These are phyloP conservation scores for Hexactinellida sp. DNA, from an alignment of 37 sponge, comb jelly and placozoan genomes.

Conservation along the genomic window DNA sequence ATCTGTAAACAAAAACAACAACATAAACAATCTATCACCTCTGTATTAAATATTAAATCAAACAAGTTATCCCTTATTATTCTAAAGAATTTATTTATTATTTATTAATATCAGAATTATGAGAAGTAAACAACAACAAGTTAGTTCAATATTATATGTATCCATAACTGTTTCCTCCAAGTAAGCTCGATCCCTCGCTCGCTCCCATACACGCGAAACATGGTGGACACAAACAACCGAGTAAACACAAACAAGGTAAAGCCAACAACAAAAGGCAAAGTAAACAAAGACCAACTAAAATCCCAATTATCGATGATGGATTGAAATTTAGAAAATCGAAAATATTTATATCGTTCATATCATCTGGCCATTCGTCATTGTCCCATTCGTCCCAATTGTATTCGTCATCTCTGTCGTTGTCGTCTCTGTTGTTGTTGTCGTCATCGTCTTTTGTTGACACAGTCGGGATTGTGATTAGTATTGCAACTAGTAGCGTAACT, in stretches of 20 bases:
- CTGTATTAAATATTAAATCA: neutral
- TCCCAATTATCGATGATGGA: neutral
- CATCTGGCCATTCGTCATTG: neutral
- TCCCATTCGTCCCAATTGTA: slow-evolving; percentile 7
- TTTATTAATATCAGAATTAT: neutral
- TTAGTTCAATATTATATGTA: neutral
- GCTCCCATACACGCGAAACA: neutral
- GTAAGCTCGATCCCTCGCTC: neutral
- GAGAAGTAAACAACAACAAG: neutral
- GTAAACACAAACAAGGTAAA: slow-evolving; percentile 12
- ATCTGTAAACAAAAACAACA: slow-evolving; percentile 6
- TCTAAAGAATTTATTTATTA: neutral
- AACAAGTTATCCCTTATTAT: neutral
- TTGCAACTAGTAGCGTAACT: too few relatives aligned
- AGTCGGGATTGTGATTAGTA: neutral
- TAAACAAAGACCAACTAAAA: neutral
- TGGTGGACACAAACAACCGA: neutral
- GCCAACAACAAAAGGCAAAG: neutral
- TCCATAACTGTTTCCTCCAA: slow-evolving; percentile 4
- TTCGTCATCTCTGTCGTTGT: neutral
- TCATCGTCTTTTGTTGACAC: neutral
- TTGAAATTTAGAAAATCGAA: slow-evolving; percentile 11
- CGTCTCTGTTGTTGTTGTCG: neutral
- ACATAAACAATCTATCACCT: neutral
- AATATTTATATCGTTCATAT: neutral